Evolutionary conservation across 1,140 invertebrate species (phyloP).

Genomic region (Drosophila erecta): DNA sequence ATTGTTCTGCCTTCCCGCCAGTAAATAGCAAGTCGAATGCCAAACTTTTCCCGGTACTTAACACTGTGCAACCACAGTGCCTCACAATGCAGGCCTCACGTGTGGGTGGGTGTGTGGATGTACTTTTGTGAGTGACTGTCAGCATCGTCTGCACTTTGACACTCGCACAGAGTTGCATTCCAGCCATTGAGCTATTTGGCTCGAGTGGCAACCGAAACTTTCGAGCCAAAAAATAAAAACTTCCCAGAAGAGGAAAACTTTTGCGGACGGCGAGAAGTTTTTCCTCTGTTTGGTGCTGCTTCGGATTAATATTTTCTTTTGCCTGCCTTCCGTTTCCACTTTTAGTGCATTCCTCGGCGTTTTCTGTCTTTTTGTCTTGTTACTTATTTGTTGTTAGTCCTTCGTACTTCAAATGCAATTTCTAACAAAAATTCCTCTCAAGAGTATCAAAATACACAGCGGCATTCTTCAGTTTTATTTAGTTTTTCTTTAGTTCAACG

Average conservation of each 20-base stretch:
- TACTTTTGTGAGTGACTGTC: conserved; percentile 34
- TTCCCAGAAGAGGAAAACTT: conserved; percentile 37
- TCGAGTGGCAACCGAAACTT: conserved; percentile 40
- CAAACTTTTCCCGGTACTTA: conserved; percentile 9
- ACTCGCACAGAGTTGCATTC: conserved; percentile 25
- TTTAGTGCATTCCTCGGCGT: conserved; percentile 48
- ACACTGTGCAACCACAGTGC: conserved; percentile 29
- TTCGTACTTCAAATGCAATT: conserved; percentile 62
- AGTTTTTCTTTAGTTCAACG: conserved; percentile 21
- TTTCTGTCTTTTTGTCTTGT: conserved; percentile 9
- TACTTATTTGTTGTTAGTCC: conserved; percentile 38
- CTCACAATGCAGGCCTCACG: conserved; percentile 10
- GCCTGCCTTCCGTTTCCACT: conserved; percentile 23
- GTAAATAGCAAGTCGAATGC: conserved; percentile 9
- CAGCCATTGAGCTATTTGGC: conserved; percentile 49
- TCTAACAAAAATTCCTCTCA: conserved; percentile 60
- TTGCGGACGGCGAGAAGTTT: conserved; percentile 50
- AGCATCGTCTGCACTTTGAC: conserved; percentile 27
- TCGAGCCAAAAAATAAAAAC: conserved; percentile 47
- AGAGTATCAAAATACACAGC: conserved; percentile 59
- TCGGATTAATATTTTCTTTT: conserved; percentile 70
- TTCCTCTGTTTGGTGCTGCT: conserved; percentile 28
- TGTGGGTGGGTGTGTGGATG: conserved; percentile 5
- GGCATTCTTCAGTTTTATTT: neutral
- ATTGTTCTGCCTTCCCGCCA: neutral